Base-by-base conservation (phyloP, 2,113 vertebrate species). In the Stictonetta naevosa region DNA sequence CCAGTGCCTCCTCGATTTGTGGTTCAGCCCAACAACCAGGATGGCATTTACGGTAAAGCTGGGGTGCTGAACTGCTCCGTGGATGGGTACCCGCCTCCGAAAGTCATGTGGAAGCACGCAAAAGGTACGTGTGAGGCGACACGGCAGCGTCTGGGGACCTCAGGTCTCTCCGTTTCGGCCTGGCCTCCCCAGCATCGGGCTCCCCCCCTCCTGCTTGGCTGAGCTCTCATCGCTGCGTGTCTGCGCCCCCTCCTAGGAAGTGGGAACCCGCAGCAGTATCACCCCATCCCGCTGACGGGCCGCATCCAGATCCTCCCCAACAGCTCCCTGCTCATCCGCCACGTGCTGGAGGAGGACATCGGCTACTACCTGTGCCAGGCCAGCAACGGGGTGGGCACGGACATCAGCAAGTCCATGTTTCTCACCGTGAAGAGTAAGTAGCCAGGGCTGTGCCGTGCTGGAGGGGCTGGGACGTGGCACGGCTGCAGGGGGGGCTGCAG, bases 331-430 rank as follows among this genome's bases (percentile, higher is more conserved):
- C 98, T 99, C 92, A 99, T 99, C 93, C 98, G 99, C 73, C 99
- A 99, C 10, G 99, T 99, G 83, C 97, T 99, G 93, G 99, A 99
- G 94, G 99, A 99, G 95, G 99, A 99, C 94, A 99, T 99, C 0
- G 99, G 99, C 82, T 99, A 99, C 97, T 99, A 99, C 98, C 98
- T 99, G 69, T 99, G 99, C 97, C 99, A 99, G 98, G 99, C 99
- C 97, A 99, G 99, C 98, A 99, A 99, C 5, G 99, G 99, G 0
- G 99, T 99, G 89, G 99, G 99, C 83, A 99, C 99, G 0, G 99
- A 99, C 97, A 99, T 99, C 98, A 99, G 99, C 99, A 99, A 99
- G 97, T 99, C 99, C 97, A 99, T 99, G 99, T 98, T 99, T 86
- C 99, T 99, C 91, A 99, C 99, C 0, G 99, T 99, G 42, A 99